Base-by-base conservation (phyloP, 1,140 invertebrate species). In the Coelopa frigida region DNA sequence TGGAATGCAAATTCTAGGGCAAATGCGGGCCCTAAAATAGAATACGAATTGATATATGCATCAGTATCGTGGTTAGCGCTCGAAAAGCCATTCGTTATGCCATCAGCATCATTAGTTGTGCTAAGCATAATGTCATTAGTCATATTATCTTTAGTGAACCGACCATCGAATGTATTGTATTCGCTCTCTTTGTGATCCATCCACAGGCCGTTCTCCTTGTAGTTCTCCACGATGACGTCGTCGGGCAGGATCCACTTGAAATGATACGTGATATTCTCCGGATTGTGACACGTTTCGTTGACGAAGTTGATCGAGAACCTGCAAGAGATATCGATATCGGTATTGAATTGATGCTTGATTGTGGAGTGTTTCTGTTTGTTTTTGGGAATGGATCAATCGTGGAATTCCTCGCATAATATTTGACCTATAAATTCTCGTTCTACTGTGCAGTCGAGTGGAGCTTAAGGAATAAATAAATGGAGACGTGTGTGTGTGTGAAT, bases 231-330 rank as follows among this genome's bases (percentile, higher is more conserved):
- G 11, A 67, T 22, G 26, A 29, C 48, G n/a, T 53, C 56, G 17
- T 63, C 51, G 17, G 46, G 39, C 4, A 68, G 23, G 18, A 53
- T 39, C 23, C 57, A 55, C 48, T 68, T 68, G 29, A 68, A 66
- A 40, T 66, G 64, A 44, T 68, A 68, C 2, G 65, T 58, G 26
- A 68, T 60, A 44, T 63, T 55, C 22, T 58, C 51, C 18, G 39
- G 61, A 53, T 50, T 51, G 50, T 21, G 18, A 24, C 44, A 51
- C 15, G 47, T 22, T 23, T 54, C 57, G 33, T 63, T 61, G 5
- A 59, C 61, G 41, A 68, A 68, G 43, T 68, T 68, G 4, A 68
- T 55, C 10, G 65, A 68, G 50, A 63, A 68, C 49, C 65, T 68
- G 15, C n/a, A 31, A 49, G 44, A 10, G 8, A 21, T 14, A 29